Conservation (phyloP, 2,888 invertebrate genomes). For the Aleiodes testaceus region DNA sequence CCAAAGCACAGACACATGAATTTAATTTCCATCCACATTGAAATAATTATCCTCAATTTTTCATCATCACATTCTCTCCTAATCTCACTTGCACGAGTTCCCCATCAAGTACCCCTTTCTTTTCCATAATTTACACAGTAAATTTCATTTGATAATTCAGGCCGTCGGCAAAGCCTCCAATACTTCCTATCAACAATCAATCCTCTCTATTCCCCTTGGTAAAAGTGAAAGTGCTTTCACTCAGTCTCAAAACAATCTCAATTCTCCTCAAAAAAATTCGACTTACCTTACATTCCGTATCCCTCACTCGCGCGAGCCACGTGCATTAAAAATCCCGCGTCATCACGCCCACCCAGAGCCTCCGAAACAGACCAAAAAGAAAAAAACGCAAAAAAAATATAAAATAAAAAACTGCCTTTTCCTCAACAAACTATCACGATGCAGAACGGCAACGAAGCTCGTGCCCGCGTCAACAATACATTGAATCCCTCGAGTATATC, state of each 20-base stretch:
- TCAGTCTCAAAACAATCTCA: too few species aligned
- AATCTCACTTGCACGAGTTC: too few species aligned
- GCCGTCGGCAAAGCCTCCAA: too few species aligned
- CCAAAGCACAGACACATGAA: background rate
- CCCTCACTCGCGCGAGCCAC: slow-evolving; percentile 1
- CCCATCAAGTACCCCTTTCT: too few species aligned
- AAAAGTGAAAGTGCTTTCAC: too few species aligned
- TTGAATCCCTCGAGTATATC: slow-evolving; percentile 33
- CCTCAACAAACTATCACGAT: slow-evolving; percentile 26
- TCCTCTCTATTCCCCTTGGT: too few species aligned
- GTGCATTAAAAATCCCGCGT: background rate
- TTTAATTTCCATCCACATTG: too few species aligned
- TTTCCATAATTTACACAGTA: too few species aligned
- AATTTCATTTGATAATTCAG: too few species aligned
- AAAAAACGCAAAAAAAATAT: slow-evolving; percentile 4
- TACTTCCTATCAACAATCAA: too few species aligned
- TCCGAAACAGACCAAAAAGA: background rate
- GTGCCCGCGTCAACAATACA: slow-evolving; percentile 30
- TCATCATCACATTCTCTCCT: too few species aligned
- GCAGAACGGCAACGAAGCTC: slow-evolving; percentile 19
- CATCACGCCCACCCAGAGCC: slow-evolving; percentile 5
- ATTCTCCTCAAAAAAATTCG: background rate
- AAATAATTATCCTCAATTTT: too few species aligned
- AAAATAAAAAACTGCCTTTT: slow-evolving; percentile 18
- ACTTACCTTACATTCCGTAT: slow-evolving; percentile 29